Base-by-base conservation (phyloP, 2,113 vertebrate genomes). In the Tupaia tana region DNA sequence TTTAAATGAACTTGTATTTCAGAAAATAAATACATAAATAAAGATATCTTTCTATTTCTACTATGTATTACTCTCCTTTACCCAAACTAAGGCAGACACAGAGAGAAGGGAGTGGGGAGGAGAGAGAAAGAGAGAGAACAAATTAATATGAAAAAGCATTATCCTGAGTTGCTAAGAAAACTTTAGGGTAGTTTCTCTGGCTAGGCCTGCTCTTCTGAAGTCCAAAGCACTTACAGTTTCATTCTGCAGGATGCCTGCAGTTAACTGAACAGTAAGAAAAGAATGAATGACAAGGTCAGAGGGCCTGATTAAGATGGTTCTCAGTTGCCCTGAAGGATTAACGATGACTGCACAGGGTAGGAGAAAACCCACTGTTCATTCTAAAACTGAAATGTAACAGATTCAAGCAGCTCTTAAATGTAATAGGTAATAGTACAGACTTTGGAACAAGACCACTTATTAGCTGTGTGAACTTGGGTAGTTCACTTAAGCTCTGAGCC, bases 1-100 rank as follows among this genome's bases (percentile, higher is more conserved):
- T 96, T 82, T 91, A 97, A 95, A 97, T 34, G 94, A 96, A 87
- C 71, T 89, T 94, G 82, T 86, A 27, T 95, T 90, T 90, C 63
- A 84, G 73, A 70, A 91, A 91, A 94, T 73, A 70, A 80, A 43
- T 43, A 80, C 74, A 95, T 93, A 91, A 96, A 78, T 31, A 31
- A 83, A 95, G 58, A 61, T 54, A 34, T 71, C 2, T 14, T 91
- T 79, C 3, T 75, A 59, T 43, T 7, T 2, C 7, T 61, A 43
- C 7, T 64, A 75, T 79, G 27, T 67, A 22, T 61, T 25, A 74
- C 63, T 4, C 27, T 81, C 6, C 3, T 86, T n/a, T 2, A 34
- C 15, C 3, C 22, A 90, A 82, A 83, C 20, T 52, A 54, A 85
- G 31, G 19, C 12, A 64, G 64, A 75, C 2, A 54, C 18, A 19